Percentiles rank a stretch among this genome's conserved stretches.
These are phyloP conservation scores for Irena cyanogastra DNA, from an alignment of 2,113 vertebrate genomes.

Conservation along the genomic window DNA sequence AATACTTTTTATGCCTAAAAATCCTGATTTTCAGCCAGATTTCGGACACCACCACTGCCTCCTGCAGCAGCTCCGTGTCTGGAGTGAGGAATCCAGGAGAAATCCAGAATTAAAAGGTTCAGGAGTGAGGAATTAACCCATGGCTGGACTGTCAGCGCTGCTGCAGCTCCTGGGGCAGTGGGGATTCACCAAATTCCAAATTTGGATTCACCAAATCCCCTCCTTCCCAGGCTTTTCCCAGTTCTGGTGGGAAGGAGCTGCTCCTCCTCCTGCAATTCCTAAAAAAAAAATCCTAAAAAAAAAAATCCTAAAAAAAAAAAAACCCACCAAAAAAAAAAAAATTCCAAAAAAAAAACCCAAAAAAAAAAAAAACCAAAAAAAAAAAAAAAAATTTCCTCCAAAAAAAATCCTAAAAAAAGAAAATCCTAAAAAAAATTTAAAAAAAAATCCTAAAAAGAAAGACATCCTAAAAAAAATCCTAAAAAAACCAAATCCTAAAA, in stretches of 20 bases:
- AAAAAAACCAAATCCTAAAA: no score
- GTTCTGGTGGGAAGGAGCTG: not conserved
- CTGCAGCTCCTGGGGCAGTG: not conserved
- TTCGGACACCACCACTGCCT: not conserved
- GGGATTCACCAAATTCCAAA: not conserved
- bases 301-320: not conserved
- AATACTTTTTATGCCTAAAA: fast-evolving
- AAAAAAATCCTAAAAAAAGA: no score
- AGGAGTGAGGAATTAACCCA: not conserved
- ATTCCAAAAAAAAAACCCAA: no score
- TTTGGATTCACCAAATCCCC: not conserved
- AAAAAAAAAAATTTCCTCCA: no score
- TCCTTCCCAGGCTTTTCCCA: fast-evolving
- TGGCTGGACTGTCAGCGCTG: fast-evolving
- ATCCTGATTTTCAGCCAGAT: not conserved
- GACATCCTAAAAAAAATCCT: no score
- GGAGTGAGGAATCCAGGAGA: not conserved
- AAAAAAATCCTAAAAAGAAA: no score
- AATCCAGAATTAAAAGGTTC: not conserved
- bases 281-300: not conserved
- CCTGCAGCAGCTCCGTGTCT: not conserved
- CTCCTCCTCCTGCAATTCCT: not conserved
- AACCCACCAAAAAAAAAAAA: not conserved
- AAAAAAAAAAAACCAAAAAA: no score
- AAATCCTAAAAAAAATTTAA: no score